Conservation (phyloP, 1,140 invertebrate genomes). For the Zophobas atratus region DNA sequence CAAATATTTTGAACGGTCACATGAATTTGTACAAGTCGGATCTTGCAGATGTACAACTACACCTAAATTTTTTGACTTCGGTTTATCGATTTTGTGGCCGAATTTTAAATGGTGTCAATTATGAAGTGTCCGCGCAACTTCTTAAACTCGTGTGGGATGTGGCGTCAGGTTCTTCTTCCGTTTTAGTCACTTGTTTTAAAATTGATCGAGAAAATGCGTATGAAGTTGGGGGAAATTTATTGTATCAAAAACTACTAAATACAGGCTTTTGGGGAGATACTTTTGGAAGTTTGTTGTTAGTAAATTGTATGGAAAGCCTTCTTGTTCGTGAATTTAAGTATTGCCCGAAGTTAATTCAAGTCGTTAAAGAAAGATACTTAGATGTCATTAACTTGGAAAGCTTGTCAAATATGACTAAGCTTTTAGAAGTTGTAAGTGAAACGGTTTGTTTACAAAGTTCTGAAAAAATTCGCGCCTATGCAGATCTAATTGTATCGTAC, state of each 20-base stretch:
- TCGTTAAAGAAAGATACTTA: conserved; percentile 42
- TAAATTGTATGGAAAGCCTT: conserved; percentile 10
- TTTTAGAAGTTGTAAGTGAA: not conserved
- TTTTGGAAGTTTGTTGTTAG: conserved; percentile 2
- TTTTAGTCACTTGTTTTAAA: conserved; percentile 49
- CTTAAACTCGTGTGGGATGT: conserved; percentile 42
- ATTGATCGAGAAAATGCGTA: conserved; percentile 46
- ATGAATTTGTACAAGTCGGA: conserved; percentile 23
- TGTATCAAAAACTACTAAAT: conserved; percentile 27
- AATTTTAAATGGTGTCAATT: conserved; percentile 24
- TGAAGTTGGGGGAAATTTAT: conserved; percentile 38
- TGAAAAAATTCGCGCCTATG: conserved; percentile 11
- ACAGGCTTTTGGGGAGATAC: conserved; percentile 38
- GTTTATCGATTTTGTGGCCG: conserved; percentile 41
- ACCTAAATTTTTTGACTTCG: conserved; percentile 23
- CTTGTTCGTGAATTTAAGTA: conserved; percentile 7
- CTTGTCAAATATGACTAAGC: not conserved
- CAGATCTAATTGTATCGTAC: not conserved
- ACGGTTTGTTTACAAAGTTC: conserved; percentile 25
- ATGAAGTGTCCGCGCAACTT: conserved; percentile 41
- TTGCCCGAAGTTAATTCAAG: conserved; percentile 7
- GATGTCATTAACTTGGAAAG: conserved; percentile 27
- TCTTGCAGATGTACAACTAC: conserved; percentile 22
- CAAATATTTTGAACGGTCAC: conserved; percentile 48
- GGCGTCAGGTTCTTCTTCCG: conserved; percentile 34